phyloP scores from a whole-genome alignment of 2,797 vertebrate species.

The Anguilla anguilla region DNA sequence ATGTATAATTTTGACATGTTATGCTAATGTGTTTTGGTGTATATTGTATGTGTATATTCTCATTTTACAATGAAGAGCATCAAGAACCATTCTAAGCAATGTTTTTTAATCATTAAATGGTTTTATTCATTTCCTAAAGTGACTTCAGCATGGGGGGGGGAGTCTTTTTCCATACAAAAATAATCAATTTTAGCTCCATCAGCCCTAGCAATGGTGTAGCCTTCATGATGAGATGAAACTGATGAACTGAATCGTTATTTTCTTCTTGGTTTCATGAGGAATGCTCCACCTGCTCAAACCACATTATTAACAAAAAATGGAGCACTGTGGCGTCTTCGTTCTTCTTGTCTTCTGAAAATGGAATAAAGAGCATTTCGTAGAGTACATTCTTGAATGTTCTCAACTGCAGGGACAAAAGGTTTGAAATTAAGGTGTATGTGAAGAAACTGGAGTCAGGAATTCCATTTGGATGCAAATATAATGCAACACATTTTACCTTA shows the following conservation, averaged over 20 bases:
- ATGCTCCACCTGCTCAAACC: neutral
- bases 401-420: neutral
- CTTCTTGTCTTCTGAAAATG: neutral
- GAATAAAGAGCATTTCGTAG: neutral
- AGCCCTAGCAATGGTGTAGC: neutral
- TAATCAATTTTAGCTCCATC: neutral
- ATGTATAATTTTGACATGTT: neutral
- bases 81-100: neutral
- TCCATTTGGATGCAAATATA: neutral
- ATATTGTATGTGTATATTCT: neutral
- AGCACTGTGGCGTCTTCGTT: neutral
- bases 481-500: neutral
- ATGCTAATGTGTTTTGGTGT: neutral
- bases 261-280: neutral
- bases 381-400: neutral
- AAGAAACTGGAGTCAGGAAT: neutral
- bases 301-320: neutral
- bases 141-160: neutral
- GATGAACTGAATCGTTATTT: neutral
- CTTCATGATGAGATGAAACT: neutral
- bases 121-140: neutral
- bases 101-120: neutral
- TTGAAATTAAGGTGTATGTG: neutral
- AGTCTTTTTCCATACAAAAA: neutral
- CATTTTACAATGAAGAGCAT: neutral